Evolutionary conservation across 1,140 invertebrate genomes (phyloP).

Genomic region (Drosophila lini): DNA sequence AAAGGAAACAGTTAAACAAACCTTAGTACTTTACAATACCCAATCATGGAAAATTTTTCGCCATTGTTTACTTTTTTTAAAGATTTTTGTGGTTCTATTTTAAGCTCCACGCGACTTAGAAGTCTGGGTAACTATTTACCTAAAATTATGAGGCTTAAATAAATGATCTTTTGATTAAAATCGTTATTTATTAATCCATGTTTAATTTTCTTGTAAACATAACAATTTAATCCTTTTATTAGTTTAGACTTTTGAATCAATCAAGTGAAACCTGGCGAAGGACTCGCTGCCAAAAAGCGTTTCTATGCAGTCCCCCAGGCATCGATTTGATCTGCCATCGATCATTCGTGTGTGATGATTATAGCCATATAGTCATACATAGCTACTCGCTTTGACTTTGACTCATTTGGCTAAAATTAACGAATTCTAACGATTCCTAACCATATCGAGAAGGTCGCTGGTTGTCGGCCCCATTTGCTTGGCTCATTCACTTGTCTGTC

Average conservation of each 20-base stretch:
- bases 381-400: conserved; percentile 57
- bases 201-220: neutral
- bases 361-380: conserved; percentile 11
- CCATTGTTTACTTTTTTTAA: neutral
- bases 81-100: neutral
- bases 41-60: neutral
- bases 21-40: neutral
- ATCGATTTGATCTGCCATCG: conserved; percentile 38
- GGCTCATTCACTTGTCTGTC: conserved; percentile 62
- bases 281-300: conserved; percentile 35
- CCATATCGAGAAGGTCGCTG: conserved; percentile 77
- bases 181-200: neutral
- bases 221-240: neutral
- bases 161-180: neutral
- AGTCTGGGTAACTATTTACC: neutral
- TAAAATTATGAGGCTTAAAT: neutral
- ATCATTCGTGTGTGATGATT: conserved; percentile 17
- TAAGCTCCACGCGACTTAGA: neutral
- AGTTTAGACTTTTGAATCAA: neutral
- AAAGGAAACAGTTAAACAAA: conserved; percentile 21
- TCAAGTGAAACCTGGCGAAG: conserved; percentile 50
- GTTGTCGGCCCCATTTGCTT: conserved; percentile 68
- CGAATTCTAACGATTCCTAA: conserved; percentile 69
- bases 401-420: conserved; percentile 77
- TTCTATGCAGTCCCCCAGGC: conserved; percentile 8